Evolutionary conservation across 1,140 invertebrate species (phyloP), one percentile per base, ranked within the genome.

Genomic region (Pinna nobilis): DNA sequence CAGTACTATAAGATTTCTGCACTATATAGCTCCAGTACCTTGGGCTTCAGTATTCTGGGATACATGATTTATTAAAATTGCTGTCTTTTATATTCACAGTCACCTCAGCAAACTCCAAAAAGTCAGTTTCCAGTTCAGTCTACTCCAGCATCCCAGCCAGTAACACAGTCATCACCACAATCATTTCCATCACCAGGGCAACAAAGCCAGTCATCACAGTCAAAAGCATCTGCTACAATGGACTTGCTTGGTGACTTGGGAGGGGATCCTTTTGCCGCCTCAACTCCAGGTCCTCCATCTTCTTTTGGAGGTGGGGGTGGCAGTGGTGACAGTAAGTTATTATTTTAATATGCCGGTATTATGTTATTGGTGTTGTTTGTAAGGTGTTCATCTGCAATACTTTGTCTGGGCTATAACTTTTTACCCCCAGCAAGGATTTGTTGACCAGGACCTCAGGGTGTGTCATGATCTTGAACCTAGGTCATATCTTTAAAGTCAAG

Each of bases 201-300:
- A 44, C 60, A 64, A 28, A 60, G 57, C 32, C 71, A 77, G 53
- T 77, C 68, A 1, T 61, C 72, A 37, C 68, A 71, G 50, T 65
- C 74, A 6, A 60, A 71, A 35, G 74, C 75, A 25, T 71, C 81
- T 47, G 57, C 77, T 13, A 67, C 74, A 3, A 71, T 78, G 60
- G 84, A 85, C 55, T 67, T 85, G 13, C 65, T 85, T 11, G 81
- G 79, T 28, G 84, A 85, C 39, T 70, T 85, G 15, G 81, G 81
- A 13, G 78, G 78, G 11, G 84, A 85, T 53, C 84, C 84, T 0
- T 85, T 85, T 75, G 79, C 79, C 6, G 75, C 74, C 18, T 80
- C 74, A 30, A 68, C 80, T 6, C 75, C 81, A 2, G 35, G 80
- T 23, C 37, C 78, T n/a, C 64, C 53, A 41, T 39, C 55, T 3